phyloP scores from a whole-genome alignment of 2,113 vertebrate species.

The Siniperca chuatsi region DNA sequence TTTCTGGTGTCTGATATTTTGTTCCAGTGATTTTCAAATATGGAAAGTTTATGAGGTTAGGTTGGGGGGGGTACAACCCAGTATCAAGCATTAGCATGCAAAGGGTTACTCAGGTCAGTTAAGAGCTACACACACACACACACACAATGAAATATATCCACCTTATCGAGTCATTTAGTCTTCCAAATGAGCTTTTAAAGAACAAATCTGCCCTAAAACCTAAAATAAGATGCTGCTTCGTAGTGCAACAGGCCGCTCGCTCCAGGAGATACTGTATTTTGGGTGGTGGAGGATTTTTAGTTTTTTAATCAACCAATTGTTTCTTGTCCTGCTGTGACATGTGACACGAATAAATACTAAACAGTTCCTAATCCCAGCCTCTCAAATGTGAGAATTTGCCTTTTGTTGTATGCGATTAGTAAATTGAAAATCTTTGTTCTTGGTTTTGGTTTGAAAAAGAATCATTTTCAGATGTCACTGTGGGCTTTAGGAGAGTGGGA shows the following conservation, averaged over 20 bases:
- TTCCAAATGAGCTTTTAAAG: neutral
- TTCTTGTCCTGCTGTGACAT: no score
- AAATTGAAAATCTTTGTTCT: no score
- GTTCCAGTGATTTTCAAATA: slow-evolving; percentile 38
- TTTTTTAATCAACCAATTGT: neutral
- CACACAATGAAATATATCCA: neutral
- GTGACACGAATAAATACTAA: no score
- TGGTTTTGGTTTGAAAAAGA: no score
- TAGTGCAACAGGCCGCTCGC: no score
- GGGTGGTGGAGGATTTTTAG: no score
- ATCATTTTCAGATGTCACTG: no score
- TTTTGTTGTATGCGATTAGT: no score
- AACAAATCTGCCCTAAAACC: neutral
- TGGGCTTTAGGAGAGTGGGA: no score
- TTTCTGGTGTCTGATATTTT: slow-evolving; percentile 4
- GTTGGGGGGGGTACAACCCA: neutral
- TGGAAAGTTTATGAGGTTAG: slow-evolving; percentile 16
- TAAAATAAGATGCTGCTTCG: no score
- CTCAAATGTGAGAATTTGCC: neutral
- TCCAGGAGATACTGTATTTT: no score
- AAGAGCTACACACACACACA: slow-evolving; percentile 19
- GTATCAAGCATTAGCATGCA: slow-evolving; percentile 52
- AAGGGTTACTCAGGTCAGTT: slow-evolving; percentile 26
- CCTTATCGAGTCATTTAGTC: slow-evolving; percentile 4
- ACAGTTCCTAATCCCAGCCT: no score